phyloP scores from a whole-genome alignment of 1,140 invertebrate genomes.

The Listronotus oregonensis region DNA sequence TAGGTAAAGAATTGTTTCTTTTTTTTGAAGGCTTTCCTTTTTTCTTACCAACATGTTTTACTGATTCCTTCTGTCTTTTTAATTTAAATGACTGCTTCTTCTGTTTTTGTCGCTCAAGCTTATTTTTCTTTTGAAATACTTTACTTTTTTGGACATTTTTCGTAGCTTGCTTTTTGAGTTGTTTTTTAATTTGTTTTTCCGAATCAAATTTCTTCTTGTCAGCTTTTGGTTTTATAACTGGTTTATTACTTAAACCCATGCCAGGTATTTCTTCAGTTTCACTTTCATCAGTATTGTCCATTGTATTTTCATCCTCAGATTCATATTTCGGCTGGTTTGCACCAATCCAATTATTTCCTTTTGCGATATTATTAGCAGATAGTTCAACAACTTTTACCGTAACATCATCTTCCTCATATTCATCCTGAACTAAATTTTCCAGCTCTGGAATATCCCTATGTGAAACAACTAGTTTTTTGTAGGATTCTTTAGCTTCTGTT shows the following conservation, averaged over 20 bases:
- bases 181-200: conserved; percentile 68
- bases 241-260: conserved; percentile 58
- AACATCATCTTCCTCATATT: conserved; percentile 74
- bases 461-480: conserved; percentile 67
- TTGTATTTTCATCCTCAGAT: conserved; percentile 53
- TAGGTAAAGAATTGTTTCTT: background rate
- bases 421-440: conserved; percentile 67
- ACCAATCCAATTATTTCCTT: conserved; percentile 71
- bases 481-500: conserved; percentile 69
- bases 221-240: conserved; percentile 34
- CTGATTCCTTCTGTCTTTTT: conserved; percentile 41
- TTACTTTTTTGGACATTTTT: conserved; percentile 74
- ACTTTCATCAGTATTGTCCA: conserved; percentile 51
- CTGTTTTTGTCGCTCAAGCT: conserved; percentile 66
- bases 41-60: conserved; percentile 29
- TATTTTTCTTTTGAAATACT: conserved; percentile 73
- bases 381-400: conserved; percentile 76
- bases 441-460: conserved; percentile 69
- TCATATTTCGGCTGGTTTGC: conserved; percentile 64
- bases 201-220: conserved; percentile 57
- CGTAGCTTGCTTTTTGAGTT: conserved; percentile 68
- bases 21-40: conserved; percentile 4
- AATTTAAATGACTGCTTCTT: conserved; percentile 60
- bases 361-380: conserved; percentile 66
- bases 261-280: conserved; percentile 60